Percentiles rank a stretch among this genome's conserved stretches.
These are phyloP conservation scores for Ceyx melanurus DNA, from an alignment of 2,113 vertebrate genomes.

Conservation along the genomic window DNA sequence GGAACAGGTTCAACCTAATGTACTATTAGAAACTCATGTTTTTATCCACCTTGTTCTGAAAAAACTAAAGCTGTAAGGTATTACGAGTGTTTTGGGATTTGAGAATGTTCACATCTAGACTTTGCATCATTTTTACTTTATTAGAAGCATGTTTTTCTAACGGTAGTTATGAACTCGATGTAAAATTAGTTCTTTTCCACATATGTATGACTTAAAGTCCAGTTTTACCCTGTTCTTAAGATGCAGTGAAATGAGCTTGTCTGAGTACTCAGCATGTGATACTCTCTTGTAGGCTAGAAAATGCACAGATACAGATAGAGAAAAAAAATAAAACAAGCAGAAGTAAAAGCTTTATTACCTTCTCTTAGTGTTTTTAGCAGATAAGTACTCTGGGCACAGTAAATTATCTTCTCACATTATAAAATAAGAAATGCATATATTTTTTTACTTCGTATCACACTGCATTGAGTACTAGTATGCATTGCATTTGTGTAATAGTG, in stretches of 20 bases:
- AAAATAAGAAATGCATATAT: background rate
- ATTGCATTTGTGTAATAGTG: background rate
- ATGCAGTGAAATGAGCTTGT: background rate
- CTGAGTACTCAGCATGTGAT: background rate
- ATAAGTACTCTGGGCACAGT: background rate
- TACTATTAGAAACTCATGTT: background rate
- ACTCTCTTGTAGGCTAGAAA: background rate
- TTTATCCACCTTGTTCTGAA: background rate
- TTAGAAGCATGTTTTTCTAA: background rate
- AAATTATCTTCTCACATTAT: background rate
- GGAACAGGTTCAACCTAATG: conserved; percentile 8
- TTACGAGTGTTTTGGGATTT: background rate
- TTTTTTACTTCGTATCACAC: background rate
- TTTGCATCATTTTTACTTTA: background rate
- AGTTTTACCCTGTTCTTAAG: background rate
- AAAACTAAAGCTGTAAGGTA: background rate
- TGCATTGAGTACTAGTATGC: background rate
- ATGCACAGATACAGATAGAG: background rate
- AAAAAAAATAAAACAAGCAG: background rate
- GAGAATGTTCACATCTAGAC: background rate
- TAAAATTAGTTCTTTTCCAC: background rate
- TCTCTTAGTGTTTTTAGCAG: background rate
- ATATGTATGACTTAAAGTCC: background rate
- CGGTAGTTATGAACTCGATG: background rate
- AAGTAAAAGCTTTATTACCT: background rate